phyloP scores from a whole-genome alignment of 2,113 vertebrate species.

The Peromyscus leucopus region DNA sequence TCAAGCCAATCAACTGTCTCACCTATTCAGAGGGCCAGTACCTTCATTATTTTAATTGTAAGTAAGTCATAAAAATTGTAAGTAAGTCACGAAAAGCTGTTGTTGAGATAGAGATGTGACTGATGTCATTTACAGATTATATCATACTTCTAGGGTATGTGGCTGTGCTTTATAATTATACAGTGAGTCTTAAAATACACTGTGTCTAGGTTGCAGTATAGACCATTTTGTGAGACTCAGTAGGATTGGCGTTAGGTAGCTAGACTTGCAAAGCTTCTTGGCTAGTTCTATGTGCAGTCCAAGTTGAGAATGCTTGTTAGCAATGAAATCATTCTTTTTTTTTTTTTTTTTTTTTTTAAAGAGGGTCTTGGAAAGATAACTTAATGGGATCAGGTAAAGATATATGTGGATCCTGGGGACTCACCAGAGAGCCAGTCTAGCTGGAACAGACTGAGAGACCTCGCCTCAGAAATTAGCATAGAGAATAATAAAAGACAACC shows the following conservation, averaged over 20 bases:
- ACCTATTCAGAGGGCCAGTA: background rate
- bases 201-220: background rate
- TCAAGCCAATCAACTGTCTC: too few species aligned
- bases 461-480: background rate
- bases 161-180: background rate
- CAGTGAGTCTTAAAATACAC: conserved; percentile 11
- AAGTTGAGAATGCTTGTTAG: conserved; percentile 14
- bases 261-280: background rate
- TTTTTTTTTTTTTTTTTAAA: background rate
- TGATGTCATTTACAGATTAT: background rate
- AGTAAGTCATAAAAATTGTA: background rate
- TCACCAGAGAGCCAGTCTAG: background rate
- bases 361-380: background rate
- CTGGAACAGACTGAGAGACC: background rate
- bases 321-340: conserved; percentile 36
- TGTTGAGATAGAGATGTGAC: background rate
- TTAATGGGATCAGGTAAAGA: background rate
- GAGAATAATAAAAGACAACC: background rate
- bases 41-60: conserved; percentile 12
- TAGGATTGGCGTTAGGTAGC: background rate
- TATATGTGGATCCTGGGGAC: background rate
- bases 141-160: background rate
- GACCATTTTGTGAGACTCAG: background rate
- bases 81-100: background rate
- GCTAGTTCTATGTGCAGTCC: background rate